Evolutionary conservation across 2,113 vertebrate species (phyloP), one percentile per base, ranked within the genome.

Genomic region (Isichthys henryi): DNA sequence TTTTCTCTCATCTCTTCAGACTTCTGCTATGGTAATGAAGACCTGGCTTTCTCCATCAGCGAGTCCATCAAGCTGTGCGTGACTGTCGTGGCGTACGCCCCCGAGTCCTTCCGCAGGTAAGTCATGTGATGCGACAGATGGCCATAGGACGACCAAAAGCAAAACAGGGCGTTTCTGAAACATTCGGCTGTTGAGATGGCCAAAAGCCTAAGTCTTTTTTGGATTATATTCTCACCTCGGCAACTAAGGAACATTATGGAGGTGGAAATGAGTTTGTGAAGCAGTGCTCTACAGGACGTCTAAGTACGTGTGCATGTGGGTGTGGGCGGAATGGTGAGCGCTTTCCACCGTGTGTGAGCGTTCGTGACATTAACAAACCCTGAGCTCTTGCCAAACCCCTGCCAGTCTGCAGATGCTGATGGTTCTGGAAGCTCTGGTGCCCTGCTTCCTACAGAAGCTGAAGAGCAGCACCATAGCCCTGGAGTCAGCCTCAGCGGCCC

Each of bases 1-100:
- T 77, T 15, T 83, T 56, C 9, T 91, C 49, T 88, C 50, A 50
- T 39, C 48, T 46, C 82, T 86, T 87, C 94, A 99, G 98, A 99
- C 93, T 99, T 99, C 92, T 99, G 98, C 95, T 99, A 99, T 48
- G 98, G 98, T 23, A 99, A 97, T 0, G 98, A 99, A 91, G 98
- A 99, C 90, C 91, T 99, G 93, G 96, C 96, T 9, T 99, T 99
- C 94, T 98, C 98, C 1, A 97, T 99, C 93, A 98, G 97, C 17
- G 98, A 99, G 90, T 97, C 97, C 94, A 99, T 99, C 93, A 99
- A 99, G 91, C 96, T 99, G 56, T 98, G 98, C 91, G 98, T 99
- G 39, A 99, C 98, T 0, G 98, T 99, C 86, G 97, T 97, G 19
- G 98, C 98, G 4, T 99, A 99, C 31, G 98, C 98, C 70, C 98